These are phyloP conservation scores for Homarus gammarus DNA, from an alignment of 2,888 invertebrate species.

Conservation along the genomic window DNA sequence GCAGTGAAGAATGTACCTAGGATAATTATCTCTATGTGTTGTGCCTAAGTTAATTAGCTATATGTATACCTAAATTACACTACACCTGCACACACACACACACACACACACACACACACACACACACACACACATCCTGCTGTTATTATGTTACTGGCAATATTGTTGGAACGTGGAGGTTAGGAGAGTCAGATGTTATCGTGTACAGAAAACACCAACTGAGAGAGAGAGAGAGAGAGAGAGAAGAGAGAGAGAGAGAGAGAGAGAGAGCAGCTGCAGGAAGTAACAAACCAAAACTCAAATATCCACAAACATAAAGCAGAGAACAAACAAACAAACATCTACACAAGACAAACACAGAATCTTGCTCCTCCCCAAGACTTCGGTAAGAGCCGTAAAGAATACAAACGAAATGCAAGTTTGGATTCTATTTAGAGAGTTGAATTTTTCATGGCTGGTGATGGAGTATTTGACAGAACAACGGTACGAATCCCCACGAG, in stretches of 20 bases:
- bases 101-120: no score
- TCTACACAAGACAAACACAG: neutral
- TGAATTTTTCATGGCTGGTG: slow-evolving; percentile 11
- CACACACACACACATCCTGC: no score
- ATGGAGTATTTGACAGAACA: slow-evolving; percentile 15
- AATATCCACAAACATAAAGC: neutral
- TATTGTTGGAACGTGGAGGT: no score
- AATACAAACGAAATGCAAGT: neutral
- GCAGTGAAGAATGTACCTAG: no score
- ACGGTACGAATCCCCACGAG: neutral
- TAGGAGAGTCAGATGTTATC: neutral
- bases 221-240: slow-evolving; percentile 29
- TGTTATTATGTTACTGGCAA: no score
- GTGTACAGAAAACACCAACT: neutral
- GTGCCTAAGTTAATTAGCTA: no score
- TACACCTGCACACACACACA: no score
- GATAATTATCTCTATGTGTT: no score
- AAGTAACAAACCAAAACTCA: no score
- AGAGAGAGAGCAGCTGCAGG: neutral
- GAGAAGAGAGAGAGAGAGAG: slow-evolving; percentile 38
- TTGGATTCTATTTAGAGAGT: neutral
- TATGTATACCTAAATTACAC: no score
- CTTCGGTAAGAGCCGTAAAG: neutral
- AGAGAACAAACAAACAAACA: neutral
- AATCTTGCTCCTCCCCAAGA: no score